Evolutionary conservation across 2,113 vertebrate species (phyloP), one percentile per base, ranked within the genome.

Genomic region (Ciconia maguari): DNA sequence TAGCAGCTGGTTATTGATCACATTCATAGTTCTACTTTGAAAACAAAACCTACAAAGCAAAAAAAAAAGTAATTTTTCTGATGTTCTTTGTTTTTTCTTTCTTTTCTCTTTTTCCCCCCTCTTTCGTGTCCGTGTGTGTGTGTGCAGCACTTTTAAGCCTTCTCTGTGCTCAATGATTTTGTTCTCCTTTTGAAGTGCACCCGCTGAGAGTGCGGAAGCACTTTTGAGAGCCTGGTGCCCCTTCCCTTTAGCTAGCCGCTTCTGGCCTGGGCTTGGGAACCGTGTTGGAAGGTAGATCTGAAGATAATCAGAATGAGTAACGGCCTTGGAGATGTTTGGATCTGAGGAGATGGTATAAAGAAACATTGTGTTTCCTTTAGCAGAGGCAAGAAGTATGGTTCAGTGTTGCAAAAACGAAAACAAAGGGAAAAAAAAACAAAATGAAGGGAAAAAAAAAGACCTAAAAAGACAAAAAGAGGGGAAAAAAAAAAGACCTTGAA

Each of bases 301-400:
- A 48, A 89, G 90, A 52, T n/a, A 83, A 96, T 88, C 76, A 42
- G 81, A 81, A 91, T 4, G 7, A 83, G 69, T 44, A 62, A 95
- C 0, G 22, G 75, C 92, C 90, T 90, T 36, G 60, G 75, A 86
- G 79, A 51, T 80, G 70, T 95, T 96, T 97, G 84, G 75, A 90
- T 82, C 87, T 85, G 70, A 85, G 88, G 60, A 93, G 69, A 77
- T 62, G 86, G 60, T 68, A 9, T 79, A 93, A 94, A 87, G 60
- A 85, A 93, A 93, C 5, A 0, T 91, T 90, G 76, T 44, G 74
- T 93, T 97, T 96, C 86, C 66, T 92, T 94, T 95, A 91, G 90
- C 92, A 96, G 93, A 96, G 96, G 94, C 96, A 96, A 96, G 97
- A 97, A 97, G 96, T 96, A 96, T 92, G 93, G 96, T 96, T 96